These are phyloP conservation scores for Procambarus clarkii DNA, from an alignment of 1,140 invertebrate genomes.

Conservation along the genomic window DNA sequence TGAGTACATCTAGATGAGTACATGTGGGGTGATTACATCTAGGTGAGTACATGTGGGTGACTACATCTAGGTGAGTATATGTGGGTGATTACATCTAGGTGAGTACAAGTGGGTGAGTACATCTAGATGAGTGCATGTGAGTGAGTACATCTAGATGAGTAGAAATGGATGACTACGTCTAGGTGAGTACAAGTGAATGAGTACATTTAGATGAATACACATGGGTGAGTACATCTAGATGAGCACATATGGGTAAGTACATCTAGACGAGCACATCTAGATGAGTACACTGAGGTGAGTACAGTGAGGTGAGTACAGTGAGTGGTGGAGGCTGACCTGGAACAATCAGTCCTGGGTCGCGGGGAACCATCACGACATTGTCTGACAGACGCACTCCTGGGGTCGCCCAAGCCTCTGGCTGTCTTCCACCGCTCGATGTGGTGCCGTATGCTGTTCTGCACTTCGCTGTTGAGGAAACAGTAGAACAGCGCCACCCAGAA, in stretches of 20 bases:
- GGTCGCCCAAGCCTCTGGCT: conserved; percentile 30
- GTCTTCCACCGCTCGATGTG: conserved; percentile 67
- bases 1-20: too few relatives aligned
- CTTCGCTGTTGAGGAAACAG: conserved; percentile 70
- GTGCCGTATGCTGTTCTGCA: conserved; percentile 58
- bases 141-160: background rate
- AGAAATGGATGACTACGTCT: background rate
- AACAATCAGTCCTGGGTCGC: conserved; percentile 50
- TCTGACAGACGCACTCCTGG: conserved; percentile 37
- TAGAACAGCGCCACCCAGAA: conserved; percentile 65
- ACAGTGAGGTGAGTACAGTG: background rate
- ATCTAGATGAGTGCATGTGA: too few relatives aligned
- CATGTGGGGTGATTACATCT: too few relatives aligned
- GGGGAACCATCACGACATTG: conserved; percentile 41
- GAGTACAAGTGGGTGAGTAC: too few relatives aligned
- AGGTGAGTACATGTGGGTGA: too few relatives aligned
- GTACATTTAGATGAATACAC: too few relatives aligned
- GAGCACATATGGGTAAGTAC: too few relatives aligned
- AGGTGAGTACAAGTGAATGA: too few relatives aligned
- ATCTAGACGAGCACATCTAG: background rate
- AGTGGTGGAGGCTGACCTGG: conserved; percentile 17
- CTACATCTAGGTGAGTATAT: too few relatives aligned
- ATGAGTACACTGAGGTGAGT: too few relatives aligned
- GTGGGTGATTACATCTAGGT: too few relatives aligned
- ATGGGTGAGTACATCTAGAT: too few relatives aligned